A percentile compares a stretch with the other conserved stretches of the same genome.
These are phyloP conservation scores for Ceyx melanurus DNA, from an alignment of 2,113 vertebrate genomes.

Conservation along the genomic window DNA sequence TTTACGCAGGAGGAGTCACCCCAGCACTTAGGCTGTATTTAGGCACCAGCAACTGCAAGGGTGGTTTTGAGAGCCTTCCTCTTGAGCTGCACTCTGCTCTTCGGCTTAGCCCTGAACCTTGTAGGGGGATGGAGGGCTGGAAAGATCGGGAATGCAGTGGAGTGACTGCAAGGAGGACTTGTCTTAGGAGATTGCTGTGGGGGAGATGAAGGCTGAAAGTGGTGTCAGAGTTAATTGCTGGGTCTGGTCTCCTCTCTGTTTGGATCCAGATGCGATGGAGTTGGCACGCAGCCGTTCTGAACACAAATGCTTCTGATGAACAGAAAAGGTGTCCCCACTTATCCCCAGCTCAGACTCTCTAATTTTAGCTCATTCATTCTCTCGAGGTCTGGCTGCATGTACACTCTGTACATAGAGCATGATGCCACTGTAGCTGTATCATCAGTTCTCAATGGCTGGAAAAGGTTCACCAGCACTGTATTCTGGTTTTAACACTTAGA, in stretches of 20 bases:
- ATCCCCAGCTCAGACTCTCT: not conserved
- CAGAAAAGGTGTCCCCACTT: slow-evolving; percentile 17
- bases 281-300: not conserved
- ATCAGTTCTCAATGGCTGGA: not conserved
- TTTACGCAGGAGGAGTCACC: not conserved
- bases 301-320: slow-evolving; percentile 12
- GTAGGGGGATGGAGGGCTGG: not conserved
- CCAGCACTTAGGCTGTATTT: not conserved
- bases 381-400: not conserved
- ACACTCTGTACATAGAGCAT: not conserved
- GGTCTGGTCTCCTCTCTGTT: not conserved
- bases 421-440: slow-evolving; percentile 11
- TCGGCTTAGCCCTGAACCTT: not conserved
- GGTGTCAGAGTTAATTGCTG: not conserved
- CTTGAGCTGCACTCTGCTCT: not conserved
- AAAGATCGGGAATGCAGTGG: not conserved
- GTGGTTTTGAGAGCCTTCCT: not conserved
- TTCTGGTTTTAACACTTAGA: not conserved
- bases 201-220: not conserved
- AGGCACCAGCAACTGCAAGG: not conserved
- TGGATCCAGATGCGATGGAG: not conserved
- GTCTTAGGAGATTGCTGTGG: not conserved
- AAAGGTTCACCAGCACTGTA: not conserved
- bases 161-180: not conserved
- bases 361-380: slow-evolving; percentile 43